Conservation (phyloP, 2,113 vertebrate species). For the Chaetops frenatus region DNA sequence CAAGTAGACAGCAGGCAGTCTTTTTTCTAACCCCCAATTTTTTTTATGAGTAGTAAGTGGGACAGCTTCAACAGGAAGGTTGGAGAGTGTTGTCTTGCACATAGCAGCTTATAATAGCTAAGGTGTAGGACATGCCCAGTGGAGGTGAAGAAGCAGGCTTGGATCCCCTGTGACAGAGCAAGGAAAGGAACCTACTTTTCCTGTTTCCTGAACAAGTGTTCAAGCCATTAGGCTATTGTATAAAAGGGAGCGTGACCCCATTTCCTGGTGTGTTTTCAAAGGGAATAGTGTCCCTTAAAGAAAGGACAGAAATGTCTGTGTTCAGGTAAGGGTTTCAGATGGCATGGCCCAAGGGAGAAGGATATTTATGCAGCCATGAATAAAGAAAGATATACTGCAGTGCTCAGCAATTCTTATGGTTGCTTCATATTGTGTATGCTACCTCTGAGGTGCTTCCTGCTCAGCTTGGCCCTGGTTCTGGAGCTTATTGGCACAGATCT, state of each 20-base stretch:
- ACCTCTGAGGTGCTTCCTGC: constrained; percentile 19
- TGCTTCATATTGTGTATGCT: background rate
- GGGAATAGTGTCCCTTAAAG: constrained; percentile 40
- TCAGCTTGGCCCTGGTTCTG: background rate
- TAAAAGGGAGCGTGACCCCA: constrained; percentile 20
- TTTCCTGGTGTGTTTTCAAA: constrained; percentile 34
- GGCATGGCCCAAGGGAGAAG: constrained; percentile 1
- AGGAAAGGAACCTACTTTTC: constrained; percentile 51
- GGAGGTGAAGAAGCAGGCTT: background rate
- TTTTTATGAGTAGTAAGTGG: background rate
- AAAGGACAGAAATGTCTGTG: constrained; percentile 16
- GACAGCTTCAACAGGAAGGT: background rate
- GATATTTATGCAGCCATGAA: background rate
- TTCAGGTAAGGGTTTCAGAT: constrained; percentile 54
- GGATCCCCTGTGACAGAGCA: background rate
- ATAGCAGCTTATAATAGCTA: background rate
- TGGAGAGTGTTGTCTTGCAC: background rate
- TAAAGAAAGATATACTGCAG: constrained; percentile 3
- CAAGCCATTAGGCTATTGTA: constrained; percentile 60
- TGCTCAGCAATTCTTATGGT: background rate
- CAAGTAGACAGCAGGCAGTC: background rate
- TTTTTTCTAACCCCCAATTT: background rate
- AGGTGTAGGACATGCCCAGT: background rate
- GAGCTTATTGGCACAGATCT: background rate
- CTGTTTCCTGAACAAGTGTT: constrained; percentile 65